These are phyloP conservation scores for Auanema sp. DNA, from an alignment of 2,888 invertebrate genomes.

Conservation along the genomic window DNA sequence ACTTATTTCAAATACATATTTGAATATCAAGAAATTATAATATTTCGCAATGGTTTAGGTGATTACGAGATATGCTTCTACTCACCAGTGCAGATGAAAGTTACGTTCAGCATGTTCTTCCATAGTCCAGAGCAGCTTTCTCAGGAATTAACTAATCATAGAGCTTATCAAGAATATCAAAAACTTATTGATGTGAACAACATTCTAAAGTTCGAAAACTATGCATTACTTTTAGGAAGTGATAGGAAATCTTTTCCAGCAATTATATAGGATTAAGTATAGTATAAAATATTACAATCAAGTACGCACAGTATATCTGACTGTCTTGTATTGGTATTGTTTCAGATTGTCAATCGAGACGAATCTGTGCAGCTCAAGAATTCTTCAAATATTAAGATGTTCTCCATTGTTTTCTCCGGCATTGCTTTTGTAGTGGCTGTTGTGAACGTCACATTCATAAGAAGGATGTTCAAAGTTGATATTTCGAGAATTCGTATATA, in stretches of 20 bases:
- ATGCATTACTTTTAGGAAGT: slow-evolving; percentile 12
- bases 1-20: too few species aligned
- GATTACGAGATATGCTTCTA: slow-evolving; percentile 43
- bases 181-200: too few species aligned
- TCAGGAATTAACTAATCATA: too few species aligned
- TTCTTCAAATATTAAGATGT: slow-evolving; percentile 32
- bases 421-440: slow-evolving; percentile 26
- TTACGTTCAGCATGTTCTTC: slow-evolving; percentile 33
- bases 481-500: neutral
- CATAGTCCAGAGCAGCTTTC: slow-evolving; percentile 26
- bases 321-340: slow-evolving; percentile 7
- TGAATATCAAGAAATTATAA: too few species aligned
- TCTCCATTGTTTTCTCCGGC: slow-evolving; percentile 27
- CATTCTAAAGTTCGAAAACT: too few species aligned
- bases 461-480: slow-evolving; percentile 21
- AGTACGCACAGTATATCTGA: slow-evolving; percentile 10
- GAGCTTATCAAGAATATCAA: too few species aligned
- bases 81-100: slow-evolving; percentile 31
- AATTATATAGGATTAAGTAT: slow-evolving; percentile 41
- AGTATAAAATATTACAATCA: slow-evolving; percentile 42
- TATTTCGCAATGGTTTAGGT: slow-evolving; percentile 21
- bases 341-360: slow-evolving; percentile 31
- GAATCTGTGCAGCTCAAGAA: slow-evolving; percentile 31
- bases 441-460: slow-evolving; percentile 29
- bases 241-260: slow-evolving; percentile 28